Evolutionary conservation across 2,888 invertebrate genomes (phyloP).

Genomic region (Apotomis turbidana): DNA sequence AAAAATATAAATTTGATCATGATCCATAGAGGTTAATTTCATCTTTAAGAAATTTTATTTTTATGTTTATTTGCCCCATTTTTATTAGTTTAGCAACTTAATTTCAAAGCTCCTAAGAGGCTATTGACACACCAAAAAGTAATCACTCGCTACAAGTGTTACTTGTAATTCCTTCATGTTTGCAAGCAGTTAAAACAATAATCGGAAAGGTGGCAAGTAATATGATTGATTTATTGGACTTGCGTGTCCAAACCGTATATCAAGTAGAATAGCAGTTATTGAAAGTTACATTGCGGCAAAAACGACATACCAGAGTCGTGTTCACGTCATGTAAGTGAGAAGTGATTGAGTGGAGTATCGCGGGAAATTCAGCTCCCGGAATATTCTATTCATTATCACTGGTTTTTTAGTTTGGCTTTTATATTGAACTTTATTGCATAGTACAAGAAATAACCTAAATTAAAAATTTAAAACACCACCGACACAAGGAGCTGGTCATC

Average conservation of each 20-base stretch:
- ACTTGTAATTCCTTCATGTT: slow-evolving; percentile 19
- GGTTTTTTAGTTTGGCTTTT: no score
- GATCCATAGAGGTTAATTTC: no score
- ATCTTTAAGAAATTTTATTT: no score
- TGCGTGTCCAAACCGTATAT: slow-evolving; percentile 50
- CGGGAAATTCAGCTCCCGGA: not conserved
- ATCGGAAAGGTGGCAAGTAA: slow-evolving; percentile 43
- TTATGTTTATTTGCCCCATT: no score
- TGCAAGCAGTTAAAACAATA: slow-evolving; percentile 43
- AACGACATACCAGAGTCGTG: slow-evolving; percentile 44
- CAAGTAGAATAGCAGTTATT: slow-evolving; percentile 43
- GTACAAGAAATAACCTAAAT: no score
- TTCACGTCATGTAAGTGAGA: slow-evolving; percentile 44
- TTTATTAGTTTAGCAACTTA: no score
- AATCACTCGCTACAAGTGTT: slow-evolving; percentile 10
- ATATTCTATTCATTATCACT: not conserved
- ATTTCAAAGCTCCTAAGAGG: not conserved
- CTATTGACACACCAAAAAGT: not conserved
- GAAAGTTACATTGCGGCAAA: slow-evolving; percentile 45
- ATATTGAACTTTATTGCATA: no score
- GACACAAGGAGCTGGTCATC: no score
- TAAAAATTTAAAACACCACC: no score
- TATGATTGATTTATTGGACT: slow-evolving; percentile 51
- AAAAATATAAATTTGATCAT: no score
- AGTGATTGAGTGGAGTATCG: slow-evolving; percentile 22